Percentiles rank a stretch among this genome's conserved stretches.
Conservation (phyloP, 2,113 vertebrate species). For the Apodemus sylvaticus region DNA sequence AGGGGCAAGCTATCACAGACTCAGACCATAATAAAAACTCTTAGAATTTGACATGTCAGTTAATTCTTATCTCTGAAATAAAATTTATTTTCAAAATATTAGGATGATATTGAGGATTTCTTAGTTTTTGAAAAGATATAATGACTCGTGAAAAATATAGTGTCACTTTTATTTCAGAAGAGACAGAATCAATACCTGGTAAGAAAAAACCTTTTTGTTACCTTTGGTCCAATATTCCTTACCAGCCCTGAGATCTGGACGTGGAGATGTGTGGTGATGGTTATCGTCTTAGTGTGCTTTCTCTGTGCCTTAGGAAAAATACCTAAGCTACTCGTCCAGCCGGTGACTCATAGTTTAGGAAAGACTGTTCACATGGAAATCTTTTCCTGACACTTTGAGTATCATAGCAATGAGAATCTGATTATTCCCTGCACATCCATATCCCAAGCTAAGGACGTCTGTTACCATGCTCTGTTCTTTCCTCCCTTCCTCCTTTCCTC, state of each 20-base stretch:
- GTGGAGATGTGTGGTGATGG: neutral
- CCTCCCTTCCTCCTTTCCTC: too few species aligned
- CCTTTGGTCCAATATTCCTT: neutral
- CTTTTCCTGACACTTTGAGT: neutral
- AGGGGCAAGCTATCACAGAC: neutral
- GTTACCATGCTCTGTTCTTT: neutral
- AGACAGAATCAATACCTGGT: neutral
- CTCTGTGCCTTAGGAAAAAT: neutral
- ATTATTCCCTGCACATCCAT: neutral
- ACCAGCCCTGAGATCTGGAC: neutral
- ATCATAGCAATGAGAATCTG: neutral
- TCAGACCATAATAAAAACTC: constrained; percentile 55
- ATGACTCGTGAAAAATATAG: neutral
- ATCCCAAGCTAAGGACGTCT: neutral
- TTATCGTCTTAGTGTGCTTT: neutral
- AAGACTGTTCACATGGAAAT: neutral
- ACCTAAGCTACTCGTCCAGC: neutral
- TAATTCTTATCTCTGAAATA: constrained; percentile 49
- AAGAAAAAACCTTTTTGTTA: neutral
- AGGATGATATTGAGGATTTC: neutral
- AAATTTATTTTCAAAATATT: constrained; percentile 22
- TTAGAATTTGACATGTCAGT: constrained; percentile 10
- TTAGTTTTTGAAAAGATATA: constrained; percentile 32
- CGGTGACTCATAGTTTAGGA: constrained; percentile 8
- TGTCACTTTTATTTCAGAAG: neutral